Conservation (phyloP, 2,888 invertebrate species). For the Apamea monoglypha region DNA sequence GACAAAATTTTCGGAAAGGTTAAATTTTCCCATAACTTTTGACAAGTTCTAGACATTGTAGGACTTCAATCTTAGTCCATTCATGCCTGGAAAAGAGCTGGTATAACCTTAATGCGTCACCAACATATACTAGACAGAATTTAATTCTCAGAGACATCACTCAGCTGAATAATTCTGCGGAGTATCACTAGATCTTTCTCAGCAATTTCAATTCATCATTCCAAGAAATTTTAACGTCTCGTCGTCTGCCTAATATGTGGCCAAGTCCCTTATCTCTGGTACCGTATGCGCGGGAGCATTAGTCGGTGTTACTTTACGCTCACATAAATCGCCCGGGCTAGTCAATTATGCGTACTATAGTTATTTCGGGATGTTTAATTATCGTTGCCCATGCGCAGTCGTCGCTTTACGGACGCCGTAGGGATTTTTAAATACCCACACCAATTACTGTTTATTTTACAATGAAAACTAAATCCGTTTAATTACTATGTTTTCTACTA, state of each 20-base stretch:
- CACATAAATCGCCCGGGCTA: slow-evolving; percentile 82
- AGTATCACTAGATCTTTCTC: slow-evolving; percentile 46
- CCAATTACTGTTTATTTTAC: slow-evolving; percentile 72
- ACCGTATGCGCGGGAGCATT: slow-evolving; percentile 61
- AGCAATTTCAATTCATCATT: slow-evolving; percentile 56
- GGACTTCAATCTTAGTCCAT: neutral
- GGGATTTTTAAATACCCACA: slow-evolving; percentile 73
- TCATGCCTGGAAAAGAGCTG: slow-evolving; percentile 8
- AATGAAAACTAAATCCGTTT: slow-evolving; percentile 71
- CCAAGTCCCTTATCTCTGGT: slow-evolving; percentile 55
- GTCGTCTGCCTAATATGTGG: slow-evolving; percentile 57
- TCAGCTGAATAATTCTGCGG: slow-evolving; percentile 40
- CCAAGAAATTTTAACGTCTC: slow-evolving; percentile 58
- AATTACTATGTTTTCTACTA: slow-evolving; percentile 65
- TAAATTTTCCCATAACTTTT: slow-evolving; percentile 12
- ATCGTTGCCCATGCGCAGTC: slow-evolving; percentile 80
- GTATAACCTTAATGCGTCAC: neutral
- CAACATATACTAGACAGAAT: slow-evolving; percentile 7
- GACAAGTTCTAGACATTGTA: neutral
- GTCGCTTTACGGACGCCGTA: slow-evolving; percentile 64
- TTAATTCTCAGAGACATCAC: slow-evolving; percentile 9
- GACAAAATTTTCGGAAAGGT: neutral
- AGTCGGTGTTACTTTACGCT: slow-evolving; percentile 70
- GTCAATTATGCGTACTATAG: slow-evolving; percentile 84
- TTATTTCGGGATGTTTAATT: slow-evolving; percentile 88